Evolutionary conservation across 2,797 vertebrate species (phyloP).

Genomic region (Falco cherrug): DNA sequence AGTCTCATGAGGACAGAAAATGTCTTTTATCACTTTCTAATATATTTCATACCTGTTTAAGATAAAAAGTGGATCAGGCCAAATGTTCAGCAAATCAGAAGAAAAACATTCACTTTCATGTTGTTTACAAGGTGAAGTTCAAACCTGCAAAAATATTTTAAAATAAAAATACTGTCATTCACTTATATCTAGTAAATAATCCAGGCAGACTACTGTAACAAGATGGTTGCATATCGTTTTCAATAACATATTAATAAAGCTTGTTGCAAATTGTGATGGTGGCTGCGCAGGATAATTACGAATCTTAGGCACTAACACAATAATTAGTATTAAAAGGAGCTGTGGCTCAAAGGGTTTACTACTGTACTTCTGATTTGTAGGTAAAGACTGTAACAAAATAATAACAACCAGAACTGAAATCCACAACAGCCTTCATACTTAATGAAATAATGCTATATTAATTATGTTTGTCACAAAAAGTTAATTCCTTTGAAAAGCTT

Average conservation of each 20-base stretch:
- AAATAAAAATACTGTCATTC: background rate
- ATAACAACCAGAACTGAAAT: constrained; percentile 47
- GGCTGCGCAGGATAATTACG: constrained; percentile 18
- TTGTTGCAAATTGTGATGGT: constrained; percentile 11
- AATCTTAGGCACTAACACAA: constrained; percentile 15
- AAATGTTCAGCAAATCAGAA: constrained; percentile 12
- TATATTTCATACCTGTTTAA: background rate
- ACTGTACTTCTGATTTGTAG: constrained; percentile 36
- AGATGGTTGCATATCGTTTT: background rate
- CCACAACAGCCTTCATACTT: constrained; percentile 17
- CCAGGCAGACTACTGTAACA: background rate
- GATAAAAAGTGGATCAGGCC: background rate
- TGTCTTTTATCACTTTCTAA: background rate
- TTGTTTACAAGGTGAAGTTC: constrained; percentile 13
- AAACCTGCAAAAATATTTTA: background rate
- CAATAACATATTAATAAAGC: constrained; percentile 13
- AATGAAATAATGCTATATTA: constrained; percentile 51
- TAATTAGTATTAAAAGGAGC: constrained; percentile 36
- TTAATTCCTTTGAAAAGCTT: constrained; percentile 5
- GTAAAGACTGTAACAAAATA: constrained; percentile 40
- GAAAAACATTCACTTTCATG: background rate
- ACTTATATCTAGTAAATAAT: background rate
- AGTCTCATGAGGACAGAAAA: background rate
- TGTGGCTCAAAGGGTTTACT: constrained; percentile 27
- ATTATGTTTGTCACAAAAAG: constrained; percentile 57